Percentiles rank a stretch among this genome's conserved stretches.
phyloP scores from a whole-genome alignment of 1,140 invertebrate species.

The Galleria mellonella region DNA sequence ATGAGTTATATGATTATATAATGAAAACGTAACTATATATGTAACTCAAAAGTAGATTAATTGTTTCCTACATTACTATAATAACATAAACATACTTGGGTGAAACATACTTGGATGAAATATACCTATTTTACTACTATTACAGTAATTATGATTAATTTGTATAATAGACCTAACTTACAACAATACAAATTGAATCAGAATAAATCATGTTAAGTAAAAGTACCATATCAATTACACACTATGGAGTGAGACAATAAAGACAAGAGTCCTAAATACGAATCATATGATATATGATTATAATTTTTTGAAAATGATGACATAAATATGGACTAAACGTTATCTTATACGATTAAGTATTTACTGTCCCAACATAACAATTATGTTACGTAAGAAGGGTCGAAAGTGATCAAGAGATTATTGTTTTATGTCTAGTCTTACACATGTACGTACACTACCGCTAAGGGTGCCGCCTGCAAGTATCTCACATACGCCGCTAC shows the following conservation, averaged over 20 bases:
- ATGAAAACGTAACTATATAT: slow-evolving; percentile 28
- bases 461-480: slow-evolving; percentile 7
- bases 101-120: slow-evolving; percentile 35
- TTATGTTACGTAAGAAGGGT: slow-evolving; percentile 2
- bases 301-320: too few species aligned
- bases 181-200: slow-evolving; percentile 23
- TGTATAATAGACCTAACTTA: slow-evolving; percentile 45
- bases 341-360: too few species aligned
- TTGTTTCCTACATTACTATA: slow-evolving; percentile 31
- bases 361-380: slow-evolving; percentile 6
- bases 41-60: slow-evolving; percentile 17
- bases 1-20: slow-evolving; percentile 30
- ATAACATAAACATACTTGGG: slow-evolving; percentile 49
- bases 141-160: slow-evolving; percentile 42
- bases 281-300: too few species aligned
- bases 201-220: slow-evolving; percentile 13
- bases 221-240: slow-evolving; percentile 10
- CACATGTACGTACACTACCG: slow-evolving; percentile 1
- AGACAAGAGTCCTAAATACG: background rate
- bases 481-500: background rate
- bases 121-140: slow-evolving; percentile 24
- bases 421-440: slow-evolving; percentile 9
- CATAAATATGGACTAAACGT: too few species aligned
- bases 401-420: background rate
- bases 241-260: slow-evolving; percentile 12